Evolutionary conservation across 1,140 invertebrate genomes (phyloP).

Genomic region (Tenebrio molitor): DNA sequence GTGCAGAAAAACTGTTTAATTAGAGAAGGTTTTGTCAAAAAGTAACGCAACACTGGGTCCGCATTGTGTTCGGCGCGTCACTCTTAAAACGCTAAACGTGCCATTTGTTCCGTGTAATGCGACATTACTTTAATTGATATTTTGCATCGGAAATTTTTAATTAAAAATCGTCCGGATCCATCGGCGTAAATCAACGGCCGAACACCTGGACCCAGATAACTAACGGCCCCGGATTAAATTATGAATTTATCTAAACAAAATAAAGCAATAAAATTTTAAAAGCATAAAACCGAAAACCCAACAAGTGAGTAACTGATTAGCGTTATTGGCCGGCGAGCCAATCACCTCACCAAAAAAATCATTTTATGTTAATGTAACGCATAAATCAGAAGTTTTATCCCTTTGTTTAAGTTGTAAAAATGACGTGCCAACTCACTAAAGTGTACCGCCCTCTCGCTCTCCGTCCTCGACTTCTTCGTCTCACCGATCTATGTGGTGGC

Average conservation of each 20-base stretch:
- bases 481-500: constrained; percentile 20
- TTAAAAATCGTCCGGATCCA: constrained; percentile 27
- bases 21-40: constrained; percentile 60
- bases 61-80: constrained; percentile 23
- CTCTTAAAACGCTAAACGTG: constrained; percentile 36
- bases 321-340: constrained; percentile 17
- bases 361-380: constrained; percentile 47
- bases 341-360: constrained; percentile 24
- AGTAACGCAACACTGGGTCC: constrained; percentile 57
- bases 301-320: constrained; percentile 43
- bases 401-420: constrained; percentile 42
- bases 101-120: constrained; percentile 24
- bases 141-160: constrained; percentile 32
- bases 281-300: constrained; percentile 27
- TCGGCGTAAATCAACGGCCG: constrained; percentile 8
- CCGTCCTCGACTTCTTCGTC: not conserved
- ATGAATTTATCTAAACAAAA: constrained; percentile 42
- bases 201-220: constrained; percentile 14
- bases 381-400: constrained; percentile 46
- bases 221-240: constrained; percentile 18
- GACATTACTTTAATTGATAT: constrained; percentile 24
- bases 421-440: constrained; percentile 12
- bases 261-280: constrained; percentile 44
- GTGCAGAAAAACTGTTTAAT: constrained; percentile 62
- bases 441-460: no score